Evolutionary conservation across 2,797 vertebrate genomes (phyloP).

Genomic region (Schizopygopsis pylzovi): DNA sequence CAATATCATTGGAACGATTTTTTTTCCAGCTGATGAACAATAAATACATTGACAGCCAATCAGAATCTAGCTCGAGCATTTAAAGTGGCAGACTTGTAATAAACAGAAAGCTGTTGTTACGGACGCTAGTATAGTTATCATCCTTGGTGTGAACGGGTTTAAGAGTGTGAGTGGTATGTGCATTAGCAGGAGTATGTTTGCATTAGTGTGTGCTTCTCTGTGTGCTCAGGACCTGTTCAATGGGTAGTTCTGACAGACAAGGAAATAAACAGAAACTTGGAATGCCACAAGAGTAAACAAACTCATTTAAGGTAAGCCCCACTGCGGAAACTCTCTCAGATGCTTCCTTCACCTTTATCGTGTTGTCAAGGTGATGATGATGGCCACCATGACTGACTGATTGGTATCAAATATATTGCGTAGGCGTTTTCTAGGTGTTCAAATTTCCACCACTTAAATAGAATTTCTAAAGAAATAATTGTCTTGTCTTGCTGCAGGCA

Average conservation of each 20-base stretch:
- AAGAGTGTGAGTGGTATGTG: not conserved
- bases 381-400: not conserved
- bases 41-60: not conserved
- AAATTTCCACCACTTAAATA: conserved; percentile 21
- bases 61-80: not conserved
- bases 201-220: conserved; percentile 4
- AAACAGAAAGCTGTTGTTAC: not conserved
- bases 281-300: not conserved
- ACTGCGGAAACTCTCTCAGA: not conserved
- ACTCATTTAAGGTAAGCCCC: conserved; percentile 13
- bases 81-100: not conserved
- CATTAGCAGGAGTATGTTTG: conserved; percentile 22
- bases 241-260: not conserved
- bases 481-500: conserved; percentile 17
- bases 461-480: conserved; percentile 31
- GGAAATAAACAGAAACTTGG: conserved; percentile 38
- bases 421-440: conserved; percentile 28
- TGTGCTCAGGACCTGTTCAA: conserved; percentile 26
- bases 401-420: conserved; percentile 3
- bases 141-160: not conserved
- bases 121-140: not conserved
- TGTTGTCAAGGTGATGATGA: conserved; percentile 37
- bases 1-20: not conserved
- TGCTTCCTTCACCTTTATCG: conserved; percentile 26
- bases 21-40: not conserved